Base-by-base conservation (phyloP, 2,113 vertebrate species). In the Chaetops frenatus region DNA sequence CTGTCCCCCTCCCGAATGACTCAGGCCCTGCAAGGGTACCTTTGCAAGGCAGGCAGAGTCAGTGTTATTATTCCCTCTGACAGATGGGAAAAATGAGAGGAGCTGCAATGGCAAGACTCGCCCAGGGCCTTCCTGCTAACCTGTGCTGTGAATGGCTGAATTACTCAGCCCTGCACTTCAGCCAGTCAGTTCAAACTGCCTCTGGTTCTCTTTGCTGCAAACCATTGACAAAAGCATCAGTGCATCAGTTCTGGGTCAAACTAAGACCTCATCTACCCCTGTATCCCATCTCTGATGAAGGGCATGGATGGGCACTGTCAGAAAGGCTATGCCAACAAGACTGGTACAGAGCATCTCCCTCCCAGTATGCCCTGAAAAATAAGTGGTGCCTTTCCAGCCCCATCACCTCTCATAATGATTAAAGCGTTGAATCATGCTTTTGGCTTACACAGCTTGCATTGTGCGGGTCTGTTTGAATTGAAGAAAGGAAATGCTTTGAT, bases 401-500 rank as follows among this genome's bases (percentile, higher is more conserved):
- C 47, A 60, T 31, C 85, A 54, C 66, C 33, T 82, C 45, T 81
- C 29, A 18, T 51, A 72, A 70, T 53, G 42, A 73, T 78, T 81
- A 70, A 77, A 90, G 65, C 50, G 51, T 11, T 83, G 71, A 92
- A 80, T 90, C 51, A 54, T 47, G 47, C 19, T 80, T 92, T 86
- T 94, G 92, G 93, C 91, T 94, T 73, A 58, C 48, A 42, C 50
- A 4, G 2, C 38, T 87, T 66, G 50, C 67, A 91, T 85, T 94
- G 87, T 95, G 72, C 8, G 1, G 50, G 36, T 81, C 76, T 84
- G 47, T 84, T 83, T 92, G 76, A 81, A 78, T 5, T 36, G 80
- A 93, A 90, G 65, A 95, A 83, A 94, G 87, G 93, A 96, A 94
- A 94, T 0, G 0, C 82, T 94, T 93, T 94, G 60, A 90, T 86